Conservation (phyloP, 2,113 vertebrate species). For the Microtus oregoni region DNA sequence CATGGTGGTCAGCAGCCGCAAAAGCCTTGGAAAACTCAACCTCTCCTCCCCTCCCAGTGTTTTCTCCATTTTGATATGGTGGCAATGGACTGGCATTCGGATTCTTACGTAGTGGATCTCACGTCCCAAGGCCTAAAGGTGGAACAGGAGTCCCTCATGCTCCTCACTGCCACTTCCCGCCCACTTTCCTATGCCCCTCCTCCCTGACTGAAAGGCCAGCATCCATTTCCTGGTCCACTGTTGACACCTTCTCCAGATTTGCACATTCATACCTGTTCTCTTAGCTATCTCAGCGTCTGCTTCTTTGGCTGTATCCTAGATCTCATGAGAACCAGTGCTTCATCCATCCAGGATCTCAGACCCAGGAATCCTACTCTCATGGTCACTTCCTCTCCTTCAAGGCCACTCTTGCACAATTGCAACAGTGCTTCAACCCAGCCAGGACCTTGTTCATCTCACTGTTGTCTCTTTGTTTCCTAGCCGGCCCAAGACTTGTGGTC, state of each 20-base stretch:
- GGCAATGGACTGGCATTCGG: not conserved
- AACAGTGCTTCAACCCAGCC: not conserved
- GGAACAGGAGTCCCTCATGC: not conserved
- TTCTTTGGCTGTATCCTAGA: not conserved
- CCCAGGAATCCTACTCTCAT: not conserved
- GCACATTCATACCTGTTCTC: not conserved
- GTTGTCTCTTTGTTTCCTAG: not conserved
- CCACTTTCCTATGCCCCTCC: not conserved
- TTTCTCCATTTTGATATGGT: not conserved
- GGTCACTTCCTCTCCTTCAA: not conserved
- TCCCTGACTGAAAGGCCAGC: not conserved
- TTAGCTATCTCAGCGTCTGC: not conserved
- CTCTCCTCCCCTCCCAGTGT: not conserved
- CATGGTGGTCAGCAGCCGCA: not conserved
- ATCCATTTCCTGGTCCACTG: not conserved
- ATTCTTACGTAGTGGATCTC: not conserved
- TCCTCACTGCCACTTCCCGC: not conserved
- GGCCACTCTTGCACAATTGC: not conserved
- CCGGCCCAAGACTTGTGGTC: not conserved
- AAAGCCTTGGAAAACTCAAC: not conserved
- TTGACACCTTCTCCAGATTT: not conserved
- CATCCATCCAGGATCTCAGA: not conserved
- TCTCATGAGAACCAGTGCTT: not conserved
- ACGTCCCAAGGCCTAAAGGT: not conserved
- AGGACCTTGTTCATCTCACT: not conserved